Evolutionary conservation across 2,113 vertebrate genomes (phyloP).

Genomic region (Romanogobio albipinnatus): DNA sequence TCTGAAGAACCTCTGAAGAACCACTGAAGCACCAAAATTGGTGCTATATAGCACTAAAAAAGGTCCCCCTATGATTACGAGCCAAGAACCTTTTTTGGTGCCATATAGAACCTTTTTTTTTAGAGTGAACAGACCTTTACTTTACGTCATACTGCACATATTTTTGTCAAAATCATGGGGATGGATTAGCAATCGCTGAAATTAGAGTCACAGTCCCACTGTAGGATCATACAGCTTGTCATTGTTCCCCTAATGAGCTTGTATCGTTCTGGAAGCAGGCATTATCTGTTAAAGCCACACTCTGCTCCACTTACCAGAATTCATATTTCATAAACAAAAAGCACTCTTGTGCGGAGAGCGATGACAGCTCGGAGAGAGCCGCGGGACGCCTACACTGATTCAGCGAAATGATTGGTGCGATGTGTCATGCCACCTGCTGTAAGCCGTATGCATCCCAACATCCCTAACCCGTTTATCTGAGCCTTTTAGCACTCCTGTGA

Average conservation of each 20-base stretch:
- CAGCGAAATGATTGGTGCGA: constrained; percentile 34
- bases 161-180: constrained; percentile 47
- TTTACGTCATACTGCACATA: neutral
- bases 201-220: constrained; percentile 29
- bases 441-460: neutral
- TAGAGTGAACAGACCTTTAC: constrained; percentile 14
- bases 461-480: neutral
- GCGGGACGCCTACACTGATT: constrained; percentile 36
- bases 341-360: constrained; percentile 22
- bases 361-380: constrained; percentile 39
- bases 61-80: too few relatives aligned
- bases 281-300: constrained; percentile 41
- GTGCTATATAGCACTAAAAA: too few relatives aligned
- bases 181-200: constrained; percentile 41
- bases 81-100: too few relatives aligned
- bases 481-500: neutral
- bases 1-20: too few relatives aligned
- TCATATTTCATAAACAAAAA: constrained; percentile 46
- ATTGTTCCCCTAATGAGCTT: constrained; percentile 45
- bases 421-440: constrained; percentile 28
- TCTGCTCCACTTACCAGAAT: constrained; percentile 23
- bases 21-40: too few relatives aligned
- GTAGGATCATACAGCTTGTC: constrained; percentile 36
- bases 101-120: too few relatives aligned
- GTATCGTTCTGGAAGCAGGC: constrained; percentile 47